Evolutionary conservation across 2,113 vertebrate species (phyloP).

Genomic region (Nestor notabilis): DNA sequence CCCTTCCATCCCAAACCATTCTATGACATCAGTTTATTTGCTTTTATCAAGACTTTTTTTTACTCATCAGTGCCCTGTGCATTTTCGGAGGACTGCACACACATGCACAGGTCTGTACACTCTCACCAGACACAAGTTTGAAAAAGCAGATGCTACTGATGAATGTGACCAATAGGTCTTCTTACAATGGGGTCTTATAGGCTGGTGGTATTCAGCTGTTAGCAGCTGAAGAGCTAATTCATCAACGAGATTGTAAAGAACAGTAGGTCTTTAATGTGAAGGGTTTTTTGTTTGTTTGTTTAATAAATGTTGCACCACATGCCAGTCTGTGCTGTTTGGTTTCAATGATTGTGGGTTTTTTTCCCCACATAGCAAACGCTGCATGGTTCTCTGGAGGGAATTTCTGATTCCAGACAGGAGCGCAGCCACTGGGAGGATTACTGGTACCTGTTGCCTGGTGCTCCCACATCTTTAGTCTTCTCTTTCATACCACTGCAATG

Average conservation of each 20-base stretch:
- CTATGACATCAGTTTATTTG: not conserved
- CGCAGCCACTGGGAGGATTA: not conserved
- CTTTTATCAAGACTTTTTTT: not conserved
- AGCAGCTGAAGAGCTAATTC: not conserved
- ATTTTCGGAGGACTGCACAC: not conserved
- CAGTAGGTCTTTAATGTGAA: not conserved
- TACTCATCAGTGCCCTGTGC: not conserved
- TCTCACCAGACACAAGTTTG: not conserved
- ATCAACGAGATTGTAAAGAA: not conserved
- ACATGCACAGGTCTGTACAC: accelerated
- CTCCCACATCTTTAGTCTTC: not conserved
- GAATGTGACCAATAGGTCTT: not conserved
- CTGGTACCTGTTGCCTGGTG: not conserved
- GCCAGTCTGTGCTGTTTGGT: not conserved
- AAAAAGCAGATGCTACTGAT: not conserved
- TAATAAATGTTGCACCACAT: not conserved
- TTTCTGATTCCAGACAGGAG: not conserved
- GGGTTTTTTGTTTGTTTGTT: not conserved
- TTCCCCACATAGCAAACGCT: not conserved
- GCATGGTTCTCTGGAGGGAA: not conserved
- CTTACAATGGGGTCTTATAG: not conserved
- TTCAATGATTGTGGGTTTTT: not conserved
- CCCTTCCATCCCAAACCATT: not conserved
- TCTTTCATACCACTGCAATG: not conserved
- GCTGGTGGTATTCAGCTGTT: not conserved